Percentiles rank a stretch among this genome's conserved stretches.
These are phyloP conservation scores for Tenthredo scrophulariae DNA, from an alignment of 2,888 invertebrate genomes.

Conservation along the genomic window DNA sequence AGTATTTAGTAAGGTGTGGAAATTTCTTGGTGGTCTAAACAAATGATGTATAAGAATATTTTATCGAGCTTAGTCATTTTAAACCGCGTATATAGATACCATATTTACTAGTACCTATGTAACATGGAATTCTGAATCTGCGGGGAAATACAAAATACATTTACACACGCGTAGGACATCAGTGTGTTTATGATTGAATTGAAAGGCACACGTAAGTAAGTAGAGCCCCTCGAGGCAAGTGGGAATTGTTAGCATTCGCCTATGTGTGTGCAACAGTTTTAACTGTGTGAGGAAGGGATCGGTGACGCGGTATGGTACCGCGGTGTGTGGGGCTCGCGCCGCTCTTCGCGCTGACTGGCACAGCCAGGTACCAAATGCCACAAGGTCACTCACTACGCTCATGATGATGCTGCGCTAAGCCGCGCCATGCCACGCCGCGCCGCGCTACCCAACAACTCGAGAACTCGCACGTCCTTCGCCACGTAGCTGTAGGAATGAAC, in stretches of 20 bases:
- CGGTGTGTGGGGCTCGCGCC: slow-evolving; percentile 33
- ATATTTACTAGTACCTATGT: background rate
- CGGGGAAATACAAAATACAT: slow-evolving; percentile 1
- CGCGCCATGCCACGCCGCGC: background rate
- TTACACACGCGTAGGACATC: background rate
- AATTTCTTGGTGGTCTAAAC: background rate
- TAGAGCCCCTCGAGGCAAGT: background rate
- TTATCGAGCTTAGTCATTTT: background rate
- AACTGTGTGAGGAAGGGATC: background rate
- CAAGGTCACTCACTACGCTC: slow-evolving; percentile 70
- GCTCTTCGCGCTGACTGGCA: slow-evolving; percentile 70
- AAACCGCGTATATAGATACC: background rate
- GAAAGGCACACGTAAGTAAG: slow-evolving; percentile 32
- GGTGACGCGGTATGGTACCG: slow-evolving; percentile 23
- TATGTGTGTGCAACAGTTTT: background rate
- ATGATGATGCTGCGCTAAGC: slow-evolving; percentile 37
- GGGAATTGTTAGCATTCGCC: slow-evolving; percentile 18
- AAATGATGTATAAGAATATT: background rate
- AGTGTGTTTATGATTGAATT: slow-evolving; percentile 1
- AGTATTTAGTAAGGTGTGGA: background rate
- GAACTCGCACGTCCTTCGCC: slow-evolving; percentile 34
- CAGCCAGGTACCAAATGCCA: slow-evolving; percentile 77
- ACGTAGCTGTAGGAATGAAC: background rate
- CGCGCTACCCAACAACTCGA: background rate
- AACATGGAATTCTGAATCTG: background rate